Base-by-base conservation (phyloP, 2,888 invertebrate genomes). In the Ecdyonurus torrentis region DNA sequence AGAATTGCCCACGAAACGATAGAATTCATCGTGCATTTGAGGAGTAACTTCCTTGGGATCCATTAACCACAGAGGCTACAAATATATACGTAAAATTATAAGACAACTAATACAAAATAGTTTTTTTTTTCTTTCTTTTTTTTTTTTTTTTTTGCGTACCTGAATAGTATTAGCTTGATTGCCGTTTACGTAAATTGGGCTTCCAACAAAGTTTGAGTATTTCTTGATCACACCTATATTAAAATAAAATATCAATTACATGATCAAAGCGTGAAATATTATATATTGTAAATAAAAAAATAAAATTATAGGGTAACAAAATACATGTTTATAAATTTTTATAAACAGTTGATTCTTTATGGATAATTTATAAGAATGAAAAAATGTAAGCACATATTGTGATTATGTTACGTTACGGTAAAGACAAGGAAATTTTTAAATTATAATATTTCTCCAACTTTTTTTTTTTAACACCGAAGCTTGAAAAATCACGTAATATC, bases 171-270 rank as follows among this genome's bases (percentile, higher is more conserved):
- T 98, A 0, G 88, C 86, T 73, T 86, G 86, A 69, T 87, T 86
- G 65, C 92, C 91, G 75, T 98, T 97, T 23, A 98, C 78, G 69
- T 83, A 87, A 70, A 99, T 93, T 0, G 96, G 91, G 69, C 90
- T 90, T 37, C 94, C 91, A 58, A 99, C 92, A 74, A 98, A 98
- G 75, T 96, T 97, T 74, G 96, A 97, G 78, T 98, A 98, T 73
- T 96, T 96, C 72, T 90, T 88, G 22, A 97, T 89, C 58, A 97
- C 86, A 67, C 80, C 89, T 87, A 77, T 61, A 77, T 79, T 67
- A 67, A 66, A 65, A 68, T n/a, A 25, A 62, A 25, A 62, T 18
- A 19, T 3, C 2, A 23, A 7, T 18, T 25, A 19, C 58, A 63
- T 52, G 55, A 59, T 63, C 19, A n/a, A n/a, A n/a, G n/a, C n/a